Evolutionary conservation across 2,888 invertebrate species (phyloP).

Genomic region (Zygaena filipendulae): DNA sequence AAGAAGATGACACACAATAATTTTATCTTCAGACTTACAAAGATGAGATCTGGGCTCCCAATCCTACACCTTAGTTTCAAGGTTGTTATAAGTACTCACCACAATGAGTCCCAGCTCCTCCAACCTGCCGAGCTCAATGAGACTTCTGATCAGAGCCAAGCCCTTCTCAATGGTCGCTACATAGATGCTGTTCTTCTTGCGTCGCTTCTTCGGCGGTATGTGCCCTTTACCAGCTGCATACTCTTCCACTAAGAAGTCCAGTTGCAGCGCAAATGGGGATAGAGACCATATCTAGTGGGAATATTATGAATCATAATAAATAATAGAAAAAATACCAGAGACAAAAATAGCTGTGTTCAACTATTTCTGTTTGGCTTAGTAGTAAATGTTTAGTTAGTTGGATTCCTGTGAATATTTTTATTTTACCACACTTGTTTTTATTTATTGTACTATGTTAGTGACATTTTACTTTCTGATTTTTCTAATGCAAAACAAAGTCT

Average conservation of each 20-base stretch:
- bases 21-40: no score
- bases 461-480: no score
- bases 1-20: no score
- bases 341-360: no score
- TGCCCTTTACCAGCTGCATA: conserved; percentile 94
- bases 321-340: background rate
- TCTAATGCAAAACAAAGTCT: no score
- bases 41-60: no score
- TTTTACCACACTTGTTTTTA: no score
- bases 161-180: conserved; percentile 97
- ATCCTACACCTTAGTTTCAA: no score
- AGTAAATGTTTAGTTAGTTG: no score
- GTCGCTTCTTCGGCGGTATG: conserved; percentile 82
- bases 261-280: conserved; percentile 86
- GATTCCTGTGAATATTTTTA: no score
- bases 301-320: background rate
- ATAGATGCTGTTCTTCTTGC: conserved; percentile 82
- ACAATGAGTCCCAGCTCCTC: conserved; percentile 82
- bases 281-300: conserved; percentile 79
- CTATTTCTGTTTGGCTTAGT: no score
- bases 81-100: conserved; percentile 39
- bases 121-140: conserved; percentile 81
- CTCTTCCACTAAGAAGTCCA: conserved; percentile 93
- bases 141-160: conserved; percentile 82
- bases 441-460: no score